These are phyloP conservation scores for Amniataba percoides DNA, from an alignment of 2,797 vertebrate species.

Conservation along the genomic window DNA sequence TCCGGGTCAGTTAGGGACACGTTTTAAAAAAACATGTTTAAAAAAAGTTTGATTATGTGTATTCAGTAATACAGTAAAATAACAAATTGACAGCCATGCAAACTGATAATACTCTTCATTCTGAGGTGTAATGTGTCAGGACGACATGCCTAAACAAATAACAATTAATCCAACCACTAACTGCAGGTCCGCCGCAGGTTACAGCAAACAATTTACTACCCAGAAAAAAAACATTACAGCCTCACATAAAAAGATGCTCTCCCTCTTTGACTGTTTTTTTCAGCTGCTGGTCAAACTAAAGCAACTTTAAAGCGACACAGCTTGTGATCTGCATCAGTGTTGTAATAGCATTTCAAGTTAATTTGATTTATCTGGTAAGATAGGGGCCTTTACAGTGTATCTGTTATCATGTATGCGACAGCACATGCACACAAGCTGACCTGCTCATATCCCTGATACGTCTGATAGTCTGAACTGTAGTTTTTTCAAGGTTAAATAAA, in stretches of 20 bases:
- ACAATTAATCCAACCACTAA: not conserved
- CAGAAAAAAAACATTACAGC: not conserved
- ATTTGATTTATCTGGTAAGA: not conserved
- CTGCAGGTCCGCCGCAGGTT: no score
- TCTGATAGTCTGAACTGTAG: no score
- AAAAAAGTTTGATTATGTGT: not conserved
- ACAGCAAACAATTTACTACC: no score
- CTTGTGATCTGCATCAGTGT: no score
- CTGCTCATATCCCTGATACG: not conserved
- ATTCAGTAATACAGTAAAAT: constrained; percentile 9
- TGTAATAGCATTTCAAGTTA: not conserved
- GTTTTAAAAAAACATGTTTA: no score
- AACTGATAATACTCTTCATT: not conserved
- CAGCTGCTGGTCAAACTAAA: no score
- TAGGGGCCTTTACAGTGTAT: not conserved
- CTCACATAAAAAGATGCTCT: not conserved
- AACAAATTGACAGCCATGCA: not conserved
- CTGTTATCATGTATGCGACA: not conserved
- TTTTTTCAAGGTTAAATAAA: no score
- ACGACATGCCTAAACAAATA: not conserved
- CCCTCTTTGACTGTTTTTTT: no score
- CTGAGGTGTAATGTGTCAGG: not conserved
- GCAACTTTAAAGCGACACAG: no score
- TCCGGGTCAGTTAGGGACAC: no score
- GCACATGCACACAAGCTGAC: not conserved